These are phyloP conservation scores for Hypsopygia costalis DNA, from an alignment of 2,888 invertebrate genomes.

Conservation along the genomic window DNA sequence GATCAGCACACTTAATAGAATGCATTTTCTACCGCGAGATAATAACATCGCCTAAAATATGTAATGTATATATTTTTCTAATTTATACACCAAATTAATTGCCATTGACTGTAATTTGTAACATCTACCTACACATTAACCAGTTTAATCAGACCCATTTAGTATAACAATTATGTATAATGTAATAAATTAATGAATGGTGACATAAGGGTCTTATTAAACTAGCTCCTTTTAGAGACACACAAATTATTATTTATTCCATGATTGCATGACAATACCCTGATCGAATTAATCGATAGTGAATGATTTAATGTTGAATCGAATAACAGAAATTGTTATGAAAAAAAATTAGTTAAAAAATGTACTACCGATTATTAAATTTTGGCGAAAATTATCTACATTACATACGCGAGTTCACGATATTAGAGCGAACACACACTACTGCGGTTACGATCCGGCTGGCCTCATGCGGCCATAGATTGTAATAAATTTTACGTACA, in stretches of 20 bases:
- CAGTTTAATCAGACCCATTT: neutral
- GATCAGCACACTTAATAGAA: no score
- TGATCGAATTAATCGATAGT: slow-evolving; percentile 32
- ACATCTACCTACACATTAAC: neutral
- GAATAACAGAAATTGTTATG: slow-evolving; percentile 6
- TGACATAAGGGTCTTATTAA: neutral
- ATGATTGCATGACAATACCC: slow-evolving; percentile 51
- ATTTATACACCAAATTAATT: neutral
- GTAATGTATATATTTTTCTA: neutral
- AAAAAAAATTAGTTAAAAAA: slow-evolving; percentile 7
- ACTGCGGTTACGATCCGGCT: no score
- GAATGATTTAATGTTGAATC: slow-evolving; percentile 10
- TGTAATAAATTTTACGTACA: no score
- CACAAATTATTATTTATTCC: slow-evolving; percentile 15
- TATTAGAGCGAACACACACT: no score
- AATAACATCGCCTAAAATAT: no score
- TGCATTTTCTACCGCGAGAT: no score
- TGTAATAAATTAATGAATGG: neutral
- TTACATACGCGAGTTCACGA: slow-evolving; percentile 5
- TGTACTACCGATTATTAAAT: slow-evolving; percentile 18
- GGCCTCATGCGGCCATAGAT: no score
- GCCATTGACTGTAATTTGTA: neutral
- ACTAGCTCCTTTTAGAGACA: slow-evolving; percentile 2
- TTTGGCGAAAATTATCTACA: slow-evolving; percentile 26
- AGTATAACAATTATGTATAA: neutral